These are phyloP conservation scores for Hippoglossus hippoglossus DNA, from an alignment of 2,797 vertebrate genomes.

Conservation along the genomic window DNA sequence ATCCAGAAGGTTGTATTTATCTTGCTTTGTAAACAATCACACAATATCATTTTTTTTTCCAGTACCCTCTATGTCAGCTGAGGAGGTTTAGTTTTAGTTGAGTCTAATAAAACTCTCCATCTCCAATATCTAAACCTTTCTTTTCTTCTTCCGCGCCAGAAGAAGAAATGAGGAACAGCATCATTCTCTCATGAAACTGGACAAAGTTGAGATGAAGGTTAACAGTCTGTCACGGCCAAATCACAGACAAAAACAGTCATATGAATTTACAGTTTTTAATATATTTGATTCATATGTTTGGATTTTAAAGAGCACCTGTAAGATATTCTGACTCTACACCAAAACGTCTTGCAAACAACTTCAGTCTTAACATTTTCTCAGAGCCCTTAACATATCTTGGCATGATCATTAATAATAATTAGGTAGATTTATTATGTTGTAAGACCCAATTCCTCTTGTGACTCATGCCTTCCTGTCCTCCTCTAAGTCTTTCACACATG, in stretches of 20 bases:
- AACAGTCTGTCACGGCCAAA: too few relatives aligned
- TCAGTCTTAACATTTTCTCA: neutral
- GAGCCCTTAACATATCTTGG: slow-evolving; percentile 14
- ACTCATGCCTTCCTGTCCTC: slow-evolving; percentile 19
- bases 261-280: neutral
- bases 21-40: too few relatives aligned
- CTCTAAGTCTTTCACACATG: slow-evolving; percentile 30
- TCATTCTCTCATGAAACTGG: neutral
- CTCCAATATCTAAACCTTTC: too few relatives aligned
- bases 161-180: neutral
- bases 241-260: too few relatives aligned
- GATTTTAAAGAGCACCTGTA: neutral
- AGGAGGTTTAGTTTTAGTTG: neutral
- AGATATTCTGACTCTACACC: neutral
- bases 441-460: slow-evolving; percentile 24
- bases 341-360: neutral
- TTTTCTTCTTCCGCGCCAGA: too few relatives aligned
- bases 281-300: neutral
- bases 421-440: slow-evolving; percentile 19
- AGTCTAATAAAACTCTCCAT: neutral
- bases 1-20: too few relatives aligned
- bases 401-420: slow-evolving; percentile 27
- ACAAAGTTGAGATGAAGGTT: neutral
- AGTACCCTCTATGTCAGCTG: neutral
- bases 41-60: neutral